Evolutionary conservation across 1,140 invertebrate genomes (phyloP), one percentile per base, ranked within the genome.

Genomic region (Drosophila neocordata): DNA sequence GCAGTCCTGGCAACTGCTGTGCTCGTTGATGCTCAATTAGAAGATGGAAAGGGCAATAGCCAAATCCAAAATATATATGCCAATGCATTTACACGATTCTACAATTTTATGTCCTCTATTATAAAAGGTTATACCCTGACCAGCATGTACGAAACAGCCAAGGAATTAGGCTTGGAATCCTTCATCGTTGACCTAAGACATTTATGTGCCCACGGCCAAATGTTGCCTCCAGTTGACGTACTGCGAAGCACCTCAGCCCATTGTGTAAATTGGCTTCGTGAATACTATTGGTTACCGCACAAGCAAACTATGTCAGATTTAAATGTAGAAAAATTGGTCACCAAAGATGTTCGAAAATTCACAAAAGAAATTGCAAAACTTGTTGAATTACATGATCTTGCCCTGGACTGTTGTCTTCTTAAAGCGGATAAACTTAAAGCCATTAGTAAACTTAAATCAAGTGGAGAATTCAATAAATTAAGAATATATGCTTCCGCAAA

Each of bases 61-160:
- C 71, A 68, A 1, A 56, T 89, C n/a, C 73, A 84, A 37, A 72
- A 58, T 0, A 66, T 72, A 7, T 92, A 92, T 69, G 79, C 90
- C 1, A 87, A 68, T 12, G 79, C 89, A 12, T 84, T 92, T 18
- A 91, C 79, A 0, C 69, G 91, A 5, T 92, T 92, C 57, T 84
- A 90, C 38, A 92, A 92, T 58, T 91, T 90, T 20, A 92, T 92
- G 91, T 92, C 83, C 0, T 91, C 91, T 8, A 92, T 90, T 1
- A 90, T 90, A 48, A 89, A 91, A 52, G 67, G 53, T 1, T 65
- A 81, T 38, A 89, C 71, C 53, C 79, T 89, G 79, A 65, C 44
- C 24, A 90, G 87, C 53, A 92, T 92, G 91, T 92, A 92, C 18
- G 73, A 73, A 1, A 90, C 87, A 0, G 91, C 91, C 5, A 62